These are phyloP conservation scores for Halcyon badia DNA, from an alignment of 2,797 vertebrate genomes.

Conservation along the genomic window DNA sequence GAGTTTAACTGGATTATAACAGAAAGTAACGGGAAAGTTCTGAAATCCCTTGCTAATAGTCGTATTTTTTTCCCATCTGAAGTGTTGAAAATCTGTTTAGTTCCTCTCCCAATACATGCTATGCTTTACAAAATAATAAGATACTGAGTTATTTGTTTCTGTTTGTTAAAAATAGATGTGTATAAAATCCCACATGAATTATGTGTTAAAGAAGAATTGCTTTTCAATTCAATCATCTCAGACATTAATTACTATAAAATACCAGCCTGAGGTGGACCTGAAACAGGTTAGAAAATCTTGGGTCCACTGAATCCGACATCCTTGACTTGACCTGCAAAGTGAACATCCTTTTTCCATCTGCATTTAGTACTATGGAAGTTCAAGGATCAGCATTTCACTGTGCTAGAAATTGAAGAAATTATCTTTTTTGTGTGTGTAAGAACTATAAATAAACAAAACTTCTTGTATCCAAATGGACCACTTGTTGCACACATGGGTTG, in stretches of 20 bases:
- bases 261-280: background rate
- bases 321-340: background rate
- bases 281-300: background rate
- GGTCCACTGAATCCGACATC: background rate
- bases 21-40: conserved; percentile 6
- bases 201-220: background rate
- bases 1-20: conserved; percentile 11
- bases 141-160: background rate
- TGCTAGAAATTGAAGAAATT: background rate
- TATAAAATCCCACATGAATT: background rate
- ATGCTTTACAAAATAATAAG: background rate
- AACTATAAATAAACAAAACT: background rate
- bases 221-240: conserved; percentile 5
- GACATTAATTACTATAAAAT: background rate
- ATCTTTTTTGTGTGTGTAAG: background rate
- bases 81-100: background rate
- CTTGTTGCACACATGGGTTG: background rate
- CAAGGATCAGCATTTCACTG: background rate
- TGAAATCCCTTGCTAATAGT: background rate
- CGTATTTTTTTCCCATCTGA: background rate
- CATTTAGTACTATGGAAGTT: background rate
- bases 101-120: background rate
- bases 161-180: background rate
- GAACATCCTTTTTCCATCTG: background rate
- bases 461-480: background rate